Percentiles rank a stretch among this genome's conserved stretches.
Conservation (phyloP, 2,888 invertebrate genomes). For the Watsonalla cultraria region DNA sequence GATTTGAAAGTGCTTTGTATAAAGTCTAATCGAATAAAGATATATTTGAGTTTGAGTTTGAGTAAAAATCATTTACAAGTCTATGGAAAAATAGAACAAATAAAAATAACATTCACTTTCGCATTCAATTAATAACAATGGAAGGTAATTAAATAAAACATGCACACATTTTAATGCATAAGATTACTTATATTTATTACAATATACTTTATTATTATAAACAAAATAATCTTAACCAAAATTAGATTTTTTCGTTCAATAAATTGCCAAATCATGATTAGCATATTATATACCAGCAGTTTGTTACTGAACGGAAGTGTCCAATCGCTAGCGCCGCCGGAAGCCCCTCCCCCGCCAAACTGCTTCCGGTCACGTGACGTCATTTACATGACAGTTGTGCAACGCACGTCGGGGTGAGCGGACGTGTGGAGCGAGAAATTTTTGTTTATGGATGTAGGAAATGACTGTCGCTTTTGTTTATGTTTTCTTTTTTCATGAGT, state of each 20-base stretch:
- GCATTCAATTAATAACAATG: no score
- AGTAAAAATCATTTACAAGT: no score
- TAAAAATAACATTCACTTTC: no score
- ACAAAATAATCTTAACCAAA: constrained; percentile 13
- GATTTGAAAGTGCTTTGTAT: no score
- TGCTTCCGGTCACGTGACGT: constrained; percentile 77
- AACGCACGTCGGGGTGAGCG: constrained; percentile 44
- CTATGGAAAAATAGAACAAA: no score
- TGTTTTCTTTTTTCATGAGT: constrained; percentile 21
- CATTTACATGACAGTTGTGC: constrained; percentile 73
- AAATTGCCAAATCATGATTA: constrained; percentile 73
- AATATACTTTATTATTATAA: no score
- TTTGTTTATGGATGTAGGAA: constrained; percentile 55
- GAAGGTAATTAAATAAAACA: no score
- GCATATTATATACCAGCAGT: constrained; percentile 69
- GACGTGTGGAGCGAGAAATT: constrained; percentile 45
- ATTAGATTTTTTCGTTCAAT: constrained; percentile 46
- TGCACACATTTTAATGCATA: no score
- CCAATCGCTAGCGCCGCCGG: constrained; percentile 75
- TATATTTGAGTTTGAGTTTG: no score
- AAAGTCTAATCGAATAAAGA: no score
- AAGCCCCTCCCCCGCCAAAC: constrained; percentile 66
- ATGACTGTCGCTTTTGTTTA: constrained; percentile 40
- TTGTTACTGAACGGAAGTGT: constrained; percentile 73
- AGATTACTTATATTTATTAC: no score